phyloP scores from a whole-genome alignment of 1,140 invertebrate genomes.

The Psix sp. region DNA sequence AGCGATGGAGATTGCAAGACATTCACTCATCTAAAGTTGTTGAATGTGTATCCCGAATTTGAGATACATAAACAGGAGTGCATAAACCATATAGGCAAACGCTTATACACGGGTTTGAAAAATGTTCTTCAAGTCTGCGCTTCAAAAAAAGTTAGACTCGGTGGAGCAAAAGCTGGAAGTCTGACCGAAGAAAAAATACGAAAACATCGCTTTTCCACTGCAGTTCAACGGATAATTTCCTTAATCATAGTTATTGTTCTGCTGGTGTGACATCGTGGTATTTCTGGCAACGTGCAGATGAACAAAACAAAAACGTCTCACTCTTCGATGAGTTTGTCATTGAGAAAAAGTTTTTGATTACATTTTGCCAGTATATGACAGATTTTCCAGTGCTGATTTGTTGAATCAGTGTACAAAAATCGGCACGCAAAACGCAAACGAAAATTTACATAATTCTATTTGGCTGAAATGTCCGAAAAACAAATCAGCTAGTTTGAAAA shows the following conservation, averaged over 20 bases:
- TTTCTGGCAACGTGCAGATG: constrained; percentile 15
- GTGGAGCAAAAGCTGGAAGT: constrained; percentile 14
- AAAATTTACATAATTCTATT: constrained; percentile 21
- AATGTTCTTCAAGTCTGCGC: constrained; percentile 15
- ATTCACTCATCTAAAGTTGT: constrained; percentile 14
- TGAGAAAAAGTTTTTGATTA: constrained; percentile 10
- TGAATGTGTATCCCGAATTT: constrained; percentile 23
- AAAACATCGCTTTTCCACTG: constrained; percentile 13
- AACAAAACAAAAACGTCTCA: constrained; percentile 7
- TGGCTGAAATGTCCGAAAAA: constrained; percentile 32
- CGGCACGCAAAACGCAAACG: constrained; percentile 27
- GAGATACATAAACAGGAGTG: constrained; percentile 32
- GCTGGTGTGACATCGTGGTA: constrained; percentile 8
- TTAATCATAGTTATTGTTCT: constrained; percentile 10
- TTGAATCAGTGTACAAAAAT: constrained; percentile 14
- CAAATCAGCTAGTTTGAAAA: too few relatives aligned
- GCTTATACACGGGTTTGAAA: constrained; percentile 16
- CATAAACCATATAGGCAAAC: constrained; percentile 30
- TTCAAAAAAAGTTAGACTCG: constrained; percentile 9
- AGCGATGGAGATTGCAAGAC: constrained; percentile 36
- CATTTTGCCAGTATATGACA: constrained; percentile 14
- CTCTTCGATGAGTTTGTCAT: constrained; percentile 6
- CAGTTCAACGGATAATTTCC: constrained; percentile 21
- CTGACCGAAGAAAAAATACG: constrained; percentile 28
- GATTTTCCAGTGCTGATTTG: constrained; percentile 3